A percentile compares a stretch with the other conserved stretches of the same genome.
Evolutionary conservation across 2,888 invertebrate genomes (phyloP).

Genomic region (Meghimatium bilineatum): DNA sequence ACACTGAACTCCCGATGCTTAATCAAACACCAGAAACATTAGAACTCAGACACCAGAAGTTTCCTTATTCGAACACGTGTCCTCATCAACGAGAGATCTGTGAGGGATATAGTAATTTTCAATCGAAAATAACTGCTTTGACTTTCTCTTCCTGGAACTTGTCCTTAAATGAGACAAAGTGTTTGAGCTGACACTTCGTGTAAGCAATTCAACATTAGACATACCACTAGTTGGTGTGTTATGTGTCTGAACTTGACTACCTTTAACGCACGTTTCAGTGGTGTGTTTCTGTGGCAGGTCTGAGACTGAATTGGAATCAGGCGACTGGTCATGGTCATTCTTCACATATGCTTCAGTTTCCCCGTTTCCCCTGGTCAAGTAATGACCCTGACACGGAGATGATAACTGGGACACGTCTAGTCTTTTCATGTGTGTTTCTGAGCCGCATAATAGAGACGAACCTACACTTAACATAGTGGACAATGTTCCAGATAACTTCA

Average conservation of each 20-base stretch:
- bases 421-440: neutral
- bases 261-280: neutral
- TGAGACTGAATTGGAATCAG: neutral
- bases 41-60: neutral
- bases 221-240: neutral
- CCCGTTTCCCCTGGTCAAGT: neutral
- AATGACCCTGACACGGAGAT: neutral
- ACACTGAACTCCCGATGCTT: neutral
- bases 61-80: neutral
- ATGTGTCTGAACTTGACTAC: conserved; percentile 13
- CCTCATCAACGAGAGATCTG: conserved; percentile 21
- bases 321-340: neutral
- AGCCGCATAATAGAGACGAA: neutral
- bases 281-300: neutral
- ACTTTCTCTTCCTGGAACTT: conserved; percentile 71
- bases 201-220: neutral
- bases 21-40: neutral
- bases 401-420: neutral
- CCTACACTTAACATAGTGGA: neutral
- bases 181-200: neutral
- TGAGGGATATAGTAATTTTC: conserved; percentile 71
- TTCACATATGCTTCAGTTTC: neutral
- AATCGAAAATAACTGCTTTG: conserved; percentile 73
- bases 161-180: conserved; percentile 56
- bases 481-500: conserved; percentile 23